phyloP scores from a whole-genome alignment of 2,113 vertebrate species.

The Apodemus sylvaticus region DNA sequence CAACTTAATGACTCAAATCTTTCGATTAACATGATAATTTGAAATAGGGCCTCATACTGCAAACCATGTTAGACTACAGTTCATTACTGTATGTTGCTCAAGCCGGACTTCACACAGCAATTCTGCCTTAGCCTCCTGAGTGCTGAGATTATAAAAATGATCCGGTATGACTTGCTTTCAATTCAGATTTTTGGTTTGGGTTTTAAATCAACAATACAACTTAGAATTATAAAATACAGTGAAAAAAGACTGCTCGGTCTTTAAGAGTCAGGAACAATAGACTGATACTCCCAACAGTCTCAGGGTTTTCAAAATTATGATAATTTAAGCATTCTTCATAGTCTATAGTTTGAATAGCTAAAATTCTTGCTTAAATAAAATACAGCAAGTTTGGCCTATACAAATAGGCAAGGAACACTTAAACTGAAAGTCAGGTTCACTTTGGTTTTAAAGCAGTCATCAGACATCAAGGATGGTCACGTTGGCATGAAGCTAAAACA shows the following conservation, averaged over 20 bases:
- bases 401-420: neutral
- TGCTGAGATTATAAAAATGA: neutral
- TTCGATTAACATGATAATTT: neutral
- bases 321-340: neutral
- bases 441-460: neutral
- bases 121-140: neutral
- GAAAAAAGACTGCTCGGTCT: neutral
- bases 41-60: neutral
- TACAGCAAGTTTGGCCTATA: neutral
- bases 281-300: neutral
- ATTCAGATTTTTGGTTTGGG: neutral
- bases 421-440: neutral
- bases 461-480: neutral
- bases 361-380: neutral
- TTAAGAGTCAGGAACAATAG: neutral
- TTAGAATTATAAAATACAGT: neutral
- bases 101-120: neutral
- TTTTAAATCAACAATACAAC: neutral
- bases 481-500: too few relatives aligned
- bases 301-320: neutral
- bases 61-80: neutral
- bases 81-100: neutral
- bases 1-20: neutral
- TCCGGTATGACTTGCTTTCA: neutral
- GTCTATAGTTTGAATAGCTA: neutral